Percentiles rank a stretch among this genome's conserved stretches.
phyloP scores from a whole-genome alignment of 2,888 invertebrate genomes.

The Chymomyza caudatula region DNA sequence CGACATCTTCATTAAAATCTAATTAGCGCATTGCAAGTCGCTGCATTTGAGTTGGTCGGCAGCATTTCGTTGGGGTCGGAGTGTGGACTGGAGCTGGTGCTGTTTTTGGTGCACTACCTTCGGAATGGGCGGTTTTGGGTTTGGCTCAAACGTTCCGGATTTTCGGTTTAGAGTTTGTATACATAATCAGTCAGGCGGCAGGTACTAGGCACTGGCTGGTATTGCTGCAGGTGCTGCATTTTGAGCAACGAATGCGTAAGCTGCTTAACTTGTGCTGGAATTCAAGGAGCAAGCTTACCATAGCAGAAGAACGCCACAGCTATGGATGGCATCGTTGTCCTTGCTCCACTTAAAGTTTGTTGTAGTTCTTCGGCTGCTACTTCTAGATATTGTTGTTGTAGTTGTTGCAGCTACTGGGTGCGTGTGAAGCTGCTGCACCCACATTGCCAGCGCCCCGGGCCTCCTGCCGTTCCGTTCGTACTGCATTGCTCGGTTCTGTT shows the following conservation, averaged over 20 bases:
- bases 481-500: conserved; percentile 2
- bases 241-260: conserved; percentile 50
- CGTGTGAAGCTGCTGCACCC: conserved; percentile 12
- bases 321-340: conserved; percentile 48
- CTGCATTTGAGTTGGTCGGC: conserved; percentile 13
- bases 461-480: neutral
- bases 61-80: conserved; percentile 23
- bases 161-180: conserved; percentile 12
- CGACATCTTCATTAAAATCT: conserved; percentile 76
- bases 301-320: conserved; percentile 40
- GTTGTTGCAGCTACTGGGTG: neutral
- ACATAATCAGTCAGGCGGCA: conserved; percentile 38
- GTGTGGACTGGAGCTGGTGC: no score
- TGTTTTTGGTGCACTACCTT: conserved; percentile 10
- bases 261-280: conserved; percentile 64
- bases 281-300: conserved; percentile 41
- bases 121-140: conserved; percentile 7
- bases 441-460: neutral
- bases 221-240: conserved; percentile 16
- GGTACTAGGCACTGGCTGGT: conserved; percentile 2
- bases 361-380: conserved; percentile 43
- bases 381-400: conserved; percentile 46
- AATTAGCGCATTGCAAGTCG: conserved; percentile 70
- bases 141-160: neutral
- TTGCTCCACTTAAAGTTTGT: conserved; percentile 71